These are phyloP conservation scores for Macaca fascicularis DNA, from an alignment of 2,113 vertebrate species.

Conservation along the genomic window T2T-MFA8v1.1 NC_088381.1:158724001-158724500, in stretches of 20 bases:
- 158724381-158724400: neutral
- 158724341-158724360: neutral
- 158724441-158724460: too few species aligned
- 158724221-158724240: neutral
- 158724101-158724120: neutral
- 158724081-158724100: neutral
- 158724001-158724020: neutral
- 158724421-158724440: neutral
- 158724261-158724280: neutral
- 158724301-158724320: neutral
- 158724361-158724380: neutral
- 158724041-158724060: neutral
- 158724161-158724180: neutral
- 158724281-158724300: neutral
- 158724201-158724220: neutral
- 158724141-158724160: neutral
- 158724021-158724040: neutral
- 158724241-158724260: neutral
- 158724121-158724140: neutral
- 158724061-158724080: neutral
- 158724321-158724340: neutral
- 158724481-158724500: neutral
- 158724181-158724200: neutral
- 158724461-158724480: neutral
- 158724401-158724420: neutral